Base-by-base conservation (phyloP, 2,888 invertebrate species). In the Dioctria linearis region DNA sequence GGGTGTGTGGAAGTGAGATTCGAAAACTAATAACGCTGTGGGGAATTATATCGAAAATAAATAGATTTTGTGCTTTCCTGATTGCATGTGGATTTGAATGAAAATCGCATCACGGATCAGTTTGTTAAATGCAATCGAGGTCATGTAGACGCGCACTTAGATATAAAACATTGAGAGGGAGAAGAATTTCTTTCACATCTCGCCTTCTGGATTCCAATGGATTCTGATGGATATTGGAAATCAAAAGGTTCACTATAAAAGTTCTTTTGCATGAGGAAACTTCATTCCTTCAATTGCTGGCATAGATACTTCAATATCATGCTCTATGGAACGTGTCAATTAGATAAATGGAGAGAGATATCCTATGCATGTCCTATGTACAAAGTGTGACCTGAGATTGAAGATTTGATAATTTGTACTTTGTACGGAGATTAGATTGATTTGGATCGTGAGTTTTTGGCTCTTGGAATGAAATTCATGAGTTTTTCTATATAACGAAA, bases 1-100 rank as follows among this genome's bases (percentile, higher is more conserved):
- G 65, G 39, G 40, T 65, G 65, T 37, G 65, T 5, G 65, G 39
- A 11, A 40, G 65, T 2, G 65, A 40, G 3, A n/a, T 40, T 39
- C 65, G n/a, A n/a, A 40, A 65, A 65, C 65, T 65, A 65, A 65
- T 65, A 65, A 65, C 65, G 11, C 65, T 6, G 65, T n/a, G 65
- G 65, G 25, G 65, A 65, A 65, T 40, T 65, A 40, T 11, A 40
- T 42, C 9, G 54, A 40, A 65, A 65, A 65, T 65, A 65, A 65
- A 65, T 65, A 65, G 42, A 65, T 8, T 65, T 39, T 42, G 9
- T 65, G 11, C 42, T 42, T 40, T 40, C 65, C 65, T 42, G 65
- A n/a, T 54, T 54, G 54, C 46, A 46, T 46, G 46, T 46, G 8
- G 46, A 46, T 54, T 54, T 54, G 6, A 54, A 54, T 11, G 11